Evolutionary conservation across 64 coral and sea anemone genomes (phyloP), one percentile per base, ranked within the genome.

Genomic region (Montipora foliosa): DNA sequence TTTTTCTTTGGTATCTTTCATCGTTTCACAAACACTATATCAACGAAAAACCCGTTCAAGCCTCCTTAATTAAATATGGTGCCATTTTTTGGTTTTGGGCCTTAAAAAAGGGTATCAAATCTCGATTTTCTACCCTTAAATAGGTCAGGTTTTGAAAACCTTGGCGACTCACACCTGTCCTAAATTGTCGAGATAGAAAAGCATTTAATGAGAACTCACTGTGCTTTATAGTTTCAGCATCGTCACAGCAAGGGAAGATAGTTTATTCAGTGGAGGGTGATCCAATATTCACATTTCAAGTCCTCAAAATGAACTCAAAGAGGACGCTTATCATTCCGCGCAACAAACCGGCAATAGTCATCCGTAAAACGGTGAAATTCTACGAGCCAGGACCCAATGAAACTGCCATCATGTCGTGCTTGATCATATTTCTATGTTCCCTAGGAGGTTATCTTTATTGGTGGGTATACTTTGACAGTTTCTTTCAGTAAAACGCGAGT

Each of bases 271-370:
- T 13, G 13, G 46, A 50, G 47, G 13, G 6, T 49, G 76, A 78
- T 16, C 76, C 47, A 48, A 78, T 78, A 48, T 14, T 78, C 1
- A 78, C 76, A n/a, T 78, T 78, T 50, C 11, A 50, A 78, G 76
- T 78, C 76, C 5, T 78, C 4, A 49, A 78, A n/a, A 45, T 49
- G 46, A 16, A 19, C 16, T 15, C 76, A 14, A 46, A 16, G 16
- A 78, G 46, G 17, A 47, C 6, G 20, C 10, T 78, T 50, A 17
- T 46, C 16, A 78, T 78, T 47, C 76, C 76, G 12, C 76, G 76
- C 4, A 5, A 78, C 8, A 78, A 49, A 49, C 76, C 76, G 0
- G 76, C 47, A 5, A 78, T 19, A 16, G 8, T 78, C 1, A 49
- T 78, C 17, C 76, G 45, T 7, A 78, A 78, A 46, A 46, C 45